Conservation (phyloP, 2,797 vertebrate genomes). For the Neopelma chrysocephalum region DNA sequence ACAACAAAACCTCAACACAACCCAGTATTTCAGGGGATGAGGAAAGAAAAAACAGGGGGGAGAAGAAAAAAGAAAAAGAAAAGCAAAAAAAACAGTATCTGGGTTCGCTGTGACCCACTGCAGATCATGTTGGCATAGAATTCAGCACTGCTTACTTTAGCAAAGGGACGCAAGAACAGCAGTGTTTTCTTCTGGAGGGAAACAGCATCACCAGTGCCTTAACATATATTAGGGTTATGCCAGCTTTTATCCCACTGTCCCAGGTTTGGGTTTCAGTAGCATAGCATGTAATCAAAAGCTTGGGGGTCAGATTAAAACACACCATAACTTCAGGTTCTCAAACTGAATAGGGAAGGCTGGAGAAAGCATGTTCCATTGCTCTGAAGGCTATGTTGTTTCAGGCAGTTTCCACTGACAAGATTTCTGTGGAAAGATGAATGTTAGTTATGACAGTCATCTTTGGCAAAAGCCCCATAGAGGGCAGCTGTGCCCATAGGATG, state of each 20-base stretch:
- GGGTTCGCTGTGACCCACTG: neutral
- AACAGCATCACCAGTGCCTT: neutral
- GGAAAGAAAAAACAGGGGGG: neutral
- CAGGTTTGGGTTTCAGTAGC: neutral
- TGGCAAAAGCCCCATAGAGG: neutral
- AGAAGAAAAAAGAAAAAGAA: neutral
- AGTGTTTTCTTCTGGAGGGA: neutral
- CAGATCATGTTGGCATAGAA: neutral
- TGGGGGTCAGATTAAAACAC: neutral
- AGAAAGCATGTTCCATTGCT: neutral
- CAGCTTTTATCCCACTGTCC: neutral
- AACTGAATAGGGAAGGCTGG: neutral
- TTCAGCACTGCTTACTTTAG: neutral
- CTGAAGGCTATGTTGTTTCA: neutral
- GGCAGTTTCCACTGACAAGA: neutral
- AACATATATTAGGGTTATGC: neutral
- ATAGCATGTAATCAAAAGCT: neutral
- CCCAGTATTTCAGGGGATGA: neutral
- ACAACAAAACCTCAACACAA: neutral
- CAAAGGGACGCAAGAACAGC: neutral
- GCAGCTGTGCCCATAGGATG: neutral
- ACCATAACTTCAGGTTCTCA: neutral
- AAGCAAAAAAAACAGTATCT: neutral
- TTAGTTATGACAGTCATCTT: neutral
- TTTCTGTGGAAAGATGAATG: neutral